phyloP scores from a whole-genome alignment of 2,113 vertebrate genomes.

The Trochalopteron elliotii region DNA sequence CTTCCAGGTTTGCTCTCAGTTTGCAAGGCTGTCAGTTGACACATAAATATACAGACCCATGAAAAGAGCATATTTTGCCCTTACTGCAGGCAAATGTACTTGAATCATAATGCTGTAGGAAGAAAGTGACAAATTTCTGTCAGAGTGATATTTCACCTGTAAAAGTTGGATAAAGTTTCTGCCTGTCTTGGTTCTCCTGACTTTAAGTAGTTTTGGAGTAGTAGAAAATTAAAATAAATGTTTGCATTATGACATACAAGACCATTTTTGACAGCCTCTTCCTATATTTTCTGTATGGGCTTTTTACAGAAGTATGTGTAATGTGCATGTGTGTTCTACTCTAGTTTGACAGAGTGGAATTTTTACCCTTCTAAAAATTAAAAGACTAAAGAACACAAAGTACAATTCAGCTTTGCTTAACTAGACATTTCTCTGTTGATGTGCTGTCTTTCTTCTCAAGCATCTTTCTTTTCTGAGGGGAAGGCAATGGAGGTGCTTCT shows the following conservation, averaged over 20 bases:
- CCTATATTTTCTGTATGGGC: neutral
- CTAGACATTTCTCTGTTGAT: neutral
- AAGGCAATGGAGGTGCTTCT: neutral
- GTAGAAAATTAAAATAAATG: neutral
- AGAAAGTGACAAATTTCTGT: neutral
- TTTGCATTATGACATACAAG: neutral
- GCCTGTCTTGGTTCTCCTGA: neutral
- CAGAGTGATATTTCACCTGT: neutral
- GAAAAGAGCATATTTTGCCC: conserved; percentile 20
- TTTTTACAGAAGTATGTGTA: neutral
- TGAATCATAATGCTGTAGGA: neutral
- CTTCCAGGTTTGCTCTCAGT: conserved; percentile 24
- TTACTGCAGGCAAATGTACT: conserved; percentile 21
- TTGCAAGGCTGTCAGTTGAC: conserved; percentile 33
- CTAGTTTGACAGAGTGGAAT: neutral
- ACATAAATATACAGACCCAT: conserved; percentile 22
- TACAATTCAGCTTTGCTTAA: neutral
- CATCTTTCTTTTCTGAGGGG: neutral
- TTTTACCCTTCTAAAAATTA: neutral
- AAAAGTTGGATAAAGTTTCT: neutral
- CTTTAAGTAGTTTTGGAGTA: neutral
- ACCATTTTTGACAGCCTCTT: neutral
- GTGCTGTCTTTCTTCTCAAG: neutral
- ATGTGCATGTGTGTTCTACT: neutral
- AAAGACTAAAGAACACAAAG: neutral